phyloP scores from a whole-genome alignment of 2,113 vertebrate genomes.

The Centropus unirufus region DNA sequence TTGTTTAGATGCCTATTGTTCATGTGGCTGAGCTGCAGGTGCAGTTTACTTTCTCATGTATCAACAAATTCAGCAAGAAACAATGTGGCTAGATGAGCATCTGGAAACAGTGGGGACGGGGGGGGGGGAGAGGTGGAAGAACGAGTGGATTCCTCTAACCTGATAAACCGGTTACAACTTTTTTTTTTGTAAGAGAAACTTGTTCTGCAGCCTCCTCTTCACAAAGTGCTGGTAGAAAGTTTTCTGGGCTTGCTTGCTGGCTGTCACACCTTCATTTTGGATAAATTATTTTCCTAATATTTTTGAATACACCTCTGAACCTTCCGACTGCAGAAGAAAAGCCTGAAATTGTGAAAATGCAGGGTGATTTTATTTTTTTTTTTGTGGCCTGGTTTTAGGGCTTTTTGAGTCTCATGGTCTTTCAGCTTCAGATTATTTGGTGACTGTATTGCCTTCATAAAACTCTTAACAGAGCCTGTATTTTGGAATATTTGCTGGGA shows the following conservation, averaged over 20 bases:
- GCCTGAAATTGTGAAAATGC: not conserved
- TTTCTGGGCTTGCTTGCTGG: not conserved
- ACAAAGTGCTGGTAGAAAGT: not conserved
- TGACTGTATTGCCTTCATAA: not conserved
- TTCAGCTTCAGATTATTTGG: not conserved
- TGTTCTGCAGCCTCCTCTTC: constrained; percentile 54
- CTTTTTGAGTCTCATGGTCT: not conserved
- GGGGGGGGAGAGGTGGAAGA: not conserved
- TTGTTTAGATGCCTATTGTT: not conserved
- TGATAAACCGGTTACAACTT: constrained; percentile 56
- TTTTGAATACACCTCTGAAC: not conserved
- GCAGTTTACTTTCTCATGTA: not conserved
- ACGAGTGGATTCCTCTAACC: constrained; percentile 45
- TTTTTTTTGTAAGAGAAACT: constrained; percentile 37
- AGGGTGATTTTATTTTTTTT: not conserved
- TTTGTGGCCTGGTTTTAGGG: too few species aligned
- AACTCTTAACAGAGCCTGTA: not conserved
- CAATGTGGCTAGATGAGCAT: not conserved
- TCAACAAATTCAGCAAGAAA: constrained; percentile 1
- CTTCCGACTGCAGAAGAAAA: not conserved
- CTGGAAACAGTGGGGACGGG: not conserved
- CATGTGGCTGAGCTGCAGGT: not conserved
- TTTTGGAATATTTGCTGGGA: not conserved
- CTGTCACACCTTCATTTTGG: not conserved
- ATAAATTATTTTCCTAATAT: not conserved